Conservation (phyloP, 2,888 invertebrate genomes). For the Temnothorax ravouxi region DNA sequence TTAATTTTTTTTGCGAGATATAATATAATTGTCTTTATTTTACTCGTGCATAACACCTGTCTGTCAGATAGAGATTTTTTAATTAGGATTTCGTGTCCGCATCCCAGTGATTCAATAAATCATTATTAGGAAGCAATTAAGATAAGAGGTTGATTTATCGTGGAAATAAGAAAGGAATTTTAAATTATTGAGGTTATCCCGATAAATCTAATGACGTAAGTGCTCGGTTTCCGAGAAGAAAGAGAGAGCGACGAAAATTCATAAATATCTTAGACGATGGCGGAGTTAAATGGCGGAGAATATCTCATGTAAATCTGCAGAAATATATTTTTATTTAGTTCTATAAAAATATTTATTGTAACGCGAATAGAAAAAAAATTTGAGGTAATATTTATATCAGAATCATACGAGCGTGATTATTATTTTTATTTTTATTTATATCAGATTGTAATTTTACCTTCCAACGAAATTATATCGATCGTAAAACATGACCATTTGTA, state of each 20-base stretch:
- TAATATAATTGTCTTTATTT: slow-evolving; percentile 5
- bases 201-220: slow-evolving; percentile 55
- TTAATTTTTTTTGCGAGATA: background rate
- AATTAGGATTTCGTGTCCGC: background rate
- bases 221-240: background rate
- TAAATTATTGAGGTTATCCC: slow-evolving; percentile 52
- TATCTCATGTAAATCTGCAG: background rate
- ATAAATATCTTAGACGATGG: slow-evolving; percentile 40
- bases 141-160: slow-evolving; percentile 19
- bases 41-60: background rate
- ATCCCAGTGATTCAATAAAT: slow-evolving; percentile 9
- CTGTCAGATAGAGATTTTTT: background rate
- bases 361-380: background rate
- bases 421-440: background rate
- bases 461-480: background rate
- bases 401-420: background rate
- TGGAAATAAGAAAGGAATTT: slow-evolving; percentile 15
- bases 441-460: background rate
- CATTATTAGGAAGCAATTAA: slow-evolving; percentile 17
- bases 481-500: background rate
- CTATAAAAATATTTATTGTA: background rate
- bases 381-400: background rate
- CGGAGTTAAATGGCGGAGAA: background rate
- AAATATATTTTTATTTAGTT: slow-evolving; percentile 18
- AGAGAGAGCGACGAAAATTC: slow-evolving; percentile 43